Base-by-base conservation (phyloP, 2,113 vertebrate genomes). In the Merops nubicus region DNA sequence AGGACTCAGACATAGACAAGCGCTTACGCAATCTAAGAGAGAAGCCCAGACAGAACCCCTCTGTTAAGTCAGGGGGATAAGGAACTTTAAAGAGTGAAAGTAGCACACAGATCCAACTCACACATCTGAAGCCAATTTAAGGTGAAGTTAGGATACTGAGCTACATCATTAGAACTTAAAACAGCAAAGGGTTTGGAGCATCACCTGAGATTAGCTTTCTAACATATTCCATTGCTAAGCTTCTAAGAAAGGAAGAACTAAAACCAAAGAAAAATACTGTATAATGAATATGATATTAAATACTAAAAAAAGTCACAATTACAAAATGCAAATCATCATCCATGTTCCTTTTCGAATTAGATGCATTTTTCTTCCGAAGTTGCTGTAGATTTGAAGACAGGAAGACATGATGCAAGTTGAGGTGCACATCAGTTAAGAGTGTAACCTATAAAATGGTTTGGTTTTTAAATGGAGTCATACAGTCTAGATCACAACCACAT, bases 1-100 rank as follows among this genome's bases (percentile, higher is more conserved):
- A 99, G 2, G 99, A 99, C 96, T 99, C 99, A 0, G 99, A 99
- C 72, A 99, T 98, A 0, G 99, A 99, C 70, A 99, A 97, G 43
- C 99, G 99, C 96, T 99, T 99, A 64, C 99, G 97, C 85, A 99
- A 91, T 89, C 99, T 99, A 47, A 4, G 75, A 69, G 72, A 67
- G 47, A 40, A 92, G 78, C 19, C 65, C 2, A 53, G 59, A 84
- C 33, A 42, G 11, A 70, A 74, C 4, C 63, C 45, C 40, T 84
- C 31, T 1, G 0, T 47, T 54, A 22, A 68, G 53, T 6, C 11
- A 6, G 40, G 45, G 20, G 29, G 7, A 19, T 7, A 19, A 47
- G 1, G 16, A 48, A 34, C 12, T 21, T 40, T 3, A 6, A 42
- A 40, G 51, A 31, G 56, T 18, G 57, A 47, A 54, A 83, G 48